Evolutionary conservation across 2,888 invertebrate species (phyloP).

Genomic region (Agrotis exclamationis): DNA sequence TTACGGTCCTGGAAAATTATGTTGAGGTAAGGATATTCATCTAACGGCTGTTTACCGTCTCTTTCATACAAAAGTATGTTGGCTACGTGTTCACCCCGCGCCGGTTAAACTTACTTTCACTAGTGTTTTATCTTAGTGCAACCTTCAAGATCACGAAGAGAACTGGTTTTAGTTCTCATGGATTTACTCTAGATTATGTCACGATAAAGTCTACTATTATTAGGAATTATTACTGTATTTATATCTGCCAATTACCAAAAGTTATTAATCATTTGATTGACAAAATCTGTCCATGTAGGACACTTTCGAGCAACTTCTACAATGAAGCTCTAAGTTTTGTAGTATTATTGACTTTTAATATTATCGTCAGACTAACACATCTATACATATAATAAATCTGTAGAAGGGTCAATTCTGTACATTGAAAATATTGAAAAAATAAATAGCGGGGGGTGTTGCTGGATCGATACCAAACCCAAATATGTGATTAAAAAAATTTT

Average conservation of each 20-base stretch:
- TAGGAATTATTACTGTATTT: slow-evolving; percentile 5
- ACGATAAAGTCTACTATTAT: slow-evolving; percentile 46
- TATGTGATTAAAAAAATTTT: too few species aligned
- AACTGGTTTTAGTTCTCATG: slow-evolving; percentile 72
- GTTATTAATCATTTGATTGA: not conserved
- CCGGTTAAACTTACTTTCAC: slow-evolving; percentile 74
- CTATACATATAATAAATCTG: too few species aligned
- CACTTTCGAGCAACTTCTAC: not conserved
- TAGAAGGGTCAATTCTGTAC: too few species aligned
- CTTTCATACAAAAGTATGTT: slow-evolving; percentile 62
- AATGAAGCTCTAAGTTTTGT: not conserved
- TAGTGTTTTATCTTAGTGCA: slow-evolving; percentile 70
- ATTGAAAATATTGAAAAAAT: too few species aligned
- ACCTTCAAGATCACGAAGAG: slow-evolving; percentile 71
- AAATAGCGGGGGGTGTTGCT: too few species aligned
- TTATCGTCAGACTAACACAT: slow-evolving; percentile 14
- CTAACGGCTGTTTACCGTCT: slow-evolving; percentile 51
- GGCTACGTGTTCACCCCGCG: slow-evolving; percentile 57
- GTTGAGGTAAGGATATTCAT: slow-evolving; percentile 57
- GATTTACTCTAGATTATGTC: slow-evolving; percentile 62
- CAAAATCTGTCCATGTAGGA: not conserved
- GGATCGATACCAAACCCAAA: too few species aligned
- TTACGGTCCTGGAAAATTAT: slow-evolving; percentile 58
- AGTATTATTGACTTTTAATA: not conserved
- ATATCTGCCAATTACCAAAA: not conserved